Base-by-base conservation (phyloP, 1,140 invertebrate species). In the Orchestia grillus region DNA sequence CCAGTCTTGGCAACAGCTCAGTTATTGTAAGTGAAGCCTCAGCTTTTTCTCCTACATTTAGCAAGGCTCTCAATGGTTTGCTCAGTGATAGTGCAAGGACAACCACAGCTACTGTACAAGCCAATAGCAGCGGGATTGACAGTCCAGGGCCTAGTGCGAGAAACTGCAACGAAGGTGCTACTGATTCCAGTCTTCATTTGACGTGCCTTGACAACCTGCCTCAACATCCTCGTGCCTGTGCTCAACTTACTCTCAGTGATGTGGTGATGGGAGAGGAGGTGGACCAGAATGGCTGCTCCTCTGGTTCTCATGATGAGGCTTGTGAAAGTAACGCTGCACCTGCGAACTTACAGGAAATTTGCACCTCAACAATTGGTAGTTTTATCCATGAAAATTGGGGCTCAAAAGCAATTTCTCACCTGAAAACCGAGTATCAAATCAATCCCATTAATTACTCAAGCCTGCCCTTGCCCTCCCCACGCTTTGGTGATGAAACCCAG, bases 181-280 rank as follows among this genome's bases (percentile, higher is more conserved):
- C 88, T 94, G 92, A 94, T 45, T 1, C 92, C 44, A 94, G 92
- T 94, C 92, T 94, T 40, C 11, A 47, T 44, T 8, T 92, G 90
- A 92, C 90, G 44, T 94, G 92, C 92, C 92, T 94, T 94, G 92
- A 94, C 16, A 94, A 47, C 11, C 15, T 94, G 92, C 92, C 92
- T 47, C 43, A 44, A 42, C 41, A 45, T 47, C 36, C 16, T 94
- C 43, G 92, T 94, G 92, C 92, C 44, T 94, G 8, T 94, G 44
- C 43, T 94, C 92, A 94, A 45, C 43, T 44, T 6, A 28, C 19
- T 28, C 92, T 11, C 47, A 6, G 36, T n/a, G 92, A 42, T 42
- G 88, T 42, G 11, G 88, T 91, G 8, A 43, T 42, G 88, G 28
- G 43, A 47, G 92, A 36, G 4, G 41, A 44, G 15, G 8, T 6